Evolutionary conservation across 2,113 vertebrate genomes (phyloP).

Genomic region (Cisticola juncidis): DNA sequence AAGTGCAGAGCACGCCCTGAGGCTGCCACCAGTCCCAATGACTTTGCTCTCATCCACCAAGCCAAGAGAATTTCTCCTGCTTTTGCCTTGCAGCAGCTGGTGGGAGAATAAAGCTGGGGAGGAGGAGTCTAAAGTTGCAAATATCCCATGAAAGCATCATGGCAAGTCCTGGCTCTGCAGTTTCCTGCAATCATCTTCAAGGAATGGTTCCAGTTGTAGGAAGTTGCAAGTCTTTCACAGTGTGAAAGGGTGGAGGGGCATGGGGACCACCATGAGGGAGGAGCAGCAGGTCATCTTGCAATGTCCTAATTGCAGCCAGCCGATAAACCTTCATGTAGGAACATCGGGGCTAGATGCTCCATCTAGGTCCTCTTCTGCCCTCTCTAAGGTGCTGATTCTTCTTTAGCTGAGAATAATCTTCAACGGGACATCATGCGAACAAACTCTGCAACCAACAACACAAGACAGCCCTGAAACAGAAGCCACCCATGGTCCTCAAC

Average conservation of each 20-base stretch:
- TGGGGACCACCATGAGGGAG: constrained; percentile 62
- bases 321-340: constrained; percentile 61
- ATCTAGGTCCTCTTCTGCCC: constrained; percentile 63
- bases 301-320: constrained; percentile 66
- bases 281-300: constrained; percentile 69
- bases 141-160: constrained; percentile 53
- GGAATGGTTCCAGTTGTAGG: constrained; percentile 76
- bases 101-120: constrained; percentile 63
- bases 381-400: constrained; percentile 61
- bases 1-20: constrained; percentile 61
- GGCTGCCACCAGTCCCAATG: constrained; percentile 53
- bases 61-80: constrained; percentile 7
- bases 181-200: constrained; percentile 28
- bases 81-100: constrained; percentile 46
- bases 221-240: constrained; percentile 79
- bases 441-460: constrained; percentile 81
- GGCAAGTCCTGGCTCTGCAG: constrained; percentile 57
- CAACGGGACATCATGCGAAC: constrained; percentile 98
- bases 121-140: constrained; percentile 52
- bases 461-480: not conserved
- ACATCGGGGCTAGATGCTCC: constrained; percentile 58
- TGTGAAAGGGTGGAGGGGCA: constrained; percentile 76
- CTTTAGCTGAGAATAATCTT: constrained; percentile 50
- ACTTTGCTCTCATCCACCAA: constrained; percentile 32
- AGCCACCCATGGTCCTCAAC: not conserved